These are phyloP conservation scores for Vanessa tameamea DNA, from an alignment of 1,140 invertebrate genomes.

Conservation along the genomic window DNA sequence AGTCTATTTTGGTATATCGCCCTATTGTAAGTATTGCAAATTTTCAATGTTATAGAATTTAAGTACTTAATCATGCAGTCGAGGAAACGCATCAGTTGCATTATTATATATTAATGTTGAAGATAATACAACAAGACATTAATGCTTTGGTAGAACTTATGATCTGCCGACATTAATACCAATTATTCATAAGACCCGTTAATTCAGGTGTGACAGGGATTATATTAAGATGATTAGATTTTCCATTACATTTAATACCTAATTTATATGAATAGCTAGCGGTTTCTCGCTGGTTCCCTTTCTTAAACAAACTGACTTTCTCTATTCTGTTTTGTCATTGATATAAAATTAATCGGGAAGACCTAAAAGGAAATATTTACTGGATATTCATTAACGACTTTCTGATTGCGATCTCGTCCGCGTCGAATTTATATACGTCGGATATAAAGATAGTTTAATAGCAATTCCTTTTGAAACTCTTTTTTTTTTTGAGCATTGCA, in stretches of 20 bases:
- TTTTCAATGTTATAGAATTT: no score
- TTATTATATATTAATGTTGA: conserved; percentile 51
- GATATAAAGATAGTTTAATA: no score
- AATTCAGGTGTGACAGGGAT: conserved; percentile 52
- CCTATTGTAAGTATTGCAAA: no score
- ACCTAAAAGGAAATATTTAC: no score
- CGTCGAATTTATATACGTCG: no score
- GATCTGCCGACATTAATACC: conserved; percentile 54
- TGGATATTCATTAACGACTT: no score
- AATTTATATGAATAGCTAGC: not conserved
- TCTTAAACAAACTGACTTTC: not conserved
- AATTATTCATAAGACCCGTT: conserved; percentile 57
- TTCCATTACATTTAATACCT: conserved; percentile 31
- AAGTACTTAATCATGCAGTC: not conserved
- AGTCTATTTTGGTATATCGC: no score
- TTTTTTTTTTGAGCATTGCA: no score
- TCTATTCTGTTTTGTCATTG: no score
- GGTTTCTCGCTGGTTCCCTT: not conserved
- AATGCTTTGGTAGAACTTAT: conserved; percentile 54
- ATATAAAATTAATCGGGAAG: no score
- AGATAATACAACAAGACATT: conserved; percentile 60
- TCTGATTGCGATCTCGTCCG: no score
- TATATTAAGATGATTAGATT: conserved; percentile 45
- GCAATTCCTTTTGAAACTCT: no score
- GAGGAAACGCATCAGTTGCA: conserved; percentile 14